These are phyloP conservation scores for Andrena haemorrhoa DNA, from an alignment of 2,888 invertebrate species.

Conservation along the genomic window DNA sequence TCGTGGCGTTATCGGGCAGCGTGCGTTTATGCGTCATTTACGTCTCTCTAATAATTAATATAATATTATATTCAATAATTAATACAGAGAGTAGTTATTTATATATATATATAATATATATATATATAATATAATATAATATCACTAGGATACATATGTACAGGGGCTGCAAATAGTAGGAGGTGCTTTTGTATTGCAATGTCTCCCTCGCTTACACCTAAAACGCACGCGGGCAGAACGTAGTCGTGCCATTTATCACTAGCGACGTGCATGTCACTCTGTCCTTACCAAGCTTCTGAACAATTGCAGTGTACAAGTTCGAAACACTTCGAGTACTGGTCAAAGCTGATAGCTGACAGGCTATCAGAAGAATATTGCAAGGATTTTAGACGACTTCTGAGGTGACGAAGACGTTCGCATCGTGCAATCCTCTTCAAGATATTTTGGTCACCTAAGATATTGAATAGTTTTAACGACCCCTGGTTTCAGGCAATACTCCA, in stretches of 20 bases:
- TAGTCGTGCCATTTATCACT: slow-evolving; percentile 29
- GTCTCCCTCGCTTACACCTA: slow-evolving; percentile 70
- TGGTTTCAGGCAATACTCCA: background rate
- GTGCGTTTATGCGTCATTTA: slow-evolving; percentile 75
- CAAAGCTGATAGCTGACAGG: background rate
- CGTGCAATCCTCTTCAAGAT: no score
- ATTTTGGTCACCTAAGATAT: background rate
- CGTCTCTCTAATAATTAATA: slow-evolving; percentile 81
- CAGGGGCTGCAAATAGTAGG: slow-evolving; percentile 81
- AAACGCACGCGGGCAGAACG: slow-evolving; percentile 66
- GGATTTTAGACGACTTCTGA: background rate
- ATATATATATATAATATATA: slow-evolving; percentile 78
- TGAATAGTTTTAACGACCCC: background rate
- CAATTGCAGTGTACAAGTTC: background rate
- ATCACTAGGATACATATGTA: slow-evolving; percentile 85
- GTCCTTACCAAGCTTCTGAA: slow-evolving; percentile 4
- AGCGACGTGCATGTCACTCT: slow-evolving; percentile 25
- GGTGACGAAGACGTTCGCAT: background rate
- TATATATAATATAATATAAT: slow-evolving; percentile 81
- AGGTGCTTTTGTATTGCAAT: slow-evolving; percentile 82
- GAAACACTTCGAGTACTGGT: slow-evolving; percentile 25
- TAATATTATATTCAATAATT: slow-evolving; percentile 84
- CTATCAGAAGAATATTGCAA: background rate
- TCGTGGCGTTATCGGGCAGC: slow-evolving; percentile 72
- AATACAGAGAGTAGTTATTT: slow-evolving; percentile 82